Conservation (phyloP, 1,140 invertebrate species). For the Drosophila littoralis region DNA sequence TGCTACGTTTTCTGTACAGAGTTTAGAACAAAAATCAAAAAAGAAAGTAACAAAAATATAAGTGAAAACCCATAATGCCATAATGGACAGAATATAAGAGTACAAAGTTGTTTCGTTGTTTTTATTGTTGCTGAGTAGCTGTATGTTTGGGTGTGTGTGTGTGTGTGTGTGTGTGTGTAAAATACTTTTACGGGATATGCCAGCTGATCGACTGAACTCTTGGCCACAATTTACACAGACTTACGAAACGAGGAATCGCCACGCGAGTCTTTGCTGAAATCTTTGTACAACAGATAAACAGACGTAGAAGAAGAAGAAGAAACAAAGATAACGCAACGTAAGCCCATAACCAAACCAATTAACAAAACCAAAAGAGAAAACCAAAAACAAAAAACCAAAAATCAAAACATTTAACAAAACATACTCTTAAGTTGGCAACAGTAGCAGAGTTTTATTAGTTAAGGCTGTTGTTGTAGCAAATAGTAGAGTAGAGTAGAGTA, state of each 20-base stretch:
- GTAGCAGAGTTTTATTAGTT: slow-evolving; percentile 39
- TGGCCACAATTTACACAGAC: slow-evolving; percentile 42
- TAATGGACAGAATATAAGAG: slow-evolving; percentile 27
- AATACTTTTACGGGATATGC: slow-evolving; percentile 15
- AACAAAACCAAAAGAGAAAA: slow-evolving; percentile 22
- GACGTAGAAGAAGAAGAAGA: slow-evolving; percentile 11
- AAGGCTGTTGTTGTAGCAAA: slow-evolving; percentile 21
- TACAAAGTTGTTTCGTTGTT: slow-evolving; percentile 35
- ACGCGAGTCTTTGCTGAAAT: slow-evolving; percentile 64
- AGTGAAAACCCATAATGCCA: slow-evolving; percentile 35
- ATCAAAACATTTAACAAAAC: slow-evolving; percentile 38
- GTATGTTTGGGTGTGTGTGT: slow-evolving; percentile 36
- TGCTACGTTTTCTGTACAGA: slow-evolving; percentile 62
- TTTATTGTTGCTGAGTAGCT: slow-evolving; percentile 25
- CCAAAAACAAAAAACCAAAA: slow-evolving; percentile 37
- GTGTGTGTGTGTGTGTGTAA: slow-evolving; percentile 26
- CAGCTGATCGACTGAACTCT: slow-evolving; percentile 8
- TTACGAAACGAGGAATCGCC: slow-evolving; percentile 39
- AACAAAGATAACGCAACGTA: slow-evolving; percentile 34
- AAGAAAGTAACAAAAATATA: slow-evolving; percentile 42
- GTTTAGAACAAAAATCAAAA: slow-evolving; percentile 55
- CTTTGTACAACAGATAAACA: slow-evolving; percentile 68
- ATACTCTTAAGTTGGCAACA: slow-evolving; percentile 40
- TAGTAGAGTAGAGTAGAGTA: slow-evolving; percentile 1
- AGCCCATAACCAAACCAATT: slow-evolving; percentile 26